Conservation (phyloP, 35 echinoderm and acorn worm species). For the Apostichopus californicus region DNA sequence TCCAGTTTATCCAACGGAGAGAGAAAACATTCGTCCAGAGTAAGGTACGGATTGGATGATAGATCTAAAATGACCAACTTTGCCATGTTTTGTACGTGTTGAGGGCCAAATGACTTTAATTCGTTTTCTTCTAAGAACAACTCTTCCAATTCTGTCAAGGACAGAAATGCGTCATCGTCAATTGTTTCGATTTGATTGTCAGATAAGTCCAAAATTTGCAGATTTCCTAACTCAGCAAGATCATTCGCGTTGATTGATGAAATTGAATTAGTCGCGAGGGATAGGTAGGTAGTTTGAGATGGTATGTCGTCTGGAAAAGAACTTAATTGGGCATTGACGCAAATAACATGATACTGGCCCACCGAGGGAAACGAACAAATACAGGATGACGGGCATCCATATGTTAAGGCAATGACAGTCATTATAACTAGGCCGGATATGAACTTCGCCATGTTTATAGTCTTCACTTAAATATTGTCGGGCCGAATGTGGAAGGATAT, state of each 20-base stretch:
- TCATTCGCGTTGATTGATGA: not conserved
- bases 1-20: not conserved
- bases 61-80: not conserved
- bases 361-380: not conserved
- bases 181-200: slow-evolving; percentile 5
- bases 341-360: not conserved
- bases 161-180: slow-evolving; percentile 4
- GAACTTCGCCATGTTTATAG: no score
- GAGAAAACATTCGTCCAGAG: not conserved
- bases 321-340: not conserved
- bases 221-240: not conserved
- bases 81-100: not conserved
- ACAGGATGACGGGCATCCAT: not conserved
- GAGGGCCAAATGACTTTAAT: not conserved
- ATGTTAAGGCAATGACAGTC: not conserved
- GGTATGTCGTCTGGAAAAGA: slow-evolving; percentile 3
- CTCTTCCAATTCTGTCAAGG: not conserved
- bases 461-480: no score
- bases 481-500: no score
- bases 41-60: not conserved
- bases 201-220: slow-evolving; percentile 1
- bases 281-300: not conserved
- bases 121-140: slow-evolving; percentile 16
- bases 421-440: not conserved
- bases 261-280: not conserved